phyloP scores from a whole-genome alignment of 2,888 invertebrate species.

The Anorthoa munda region DNA sequence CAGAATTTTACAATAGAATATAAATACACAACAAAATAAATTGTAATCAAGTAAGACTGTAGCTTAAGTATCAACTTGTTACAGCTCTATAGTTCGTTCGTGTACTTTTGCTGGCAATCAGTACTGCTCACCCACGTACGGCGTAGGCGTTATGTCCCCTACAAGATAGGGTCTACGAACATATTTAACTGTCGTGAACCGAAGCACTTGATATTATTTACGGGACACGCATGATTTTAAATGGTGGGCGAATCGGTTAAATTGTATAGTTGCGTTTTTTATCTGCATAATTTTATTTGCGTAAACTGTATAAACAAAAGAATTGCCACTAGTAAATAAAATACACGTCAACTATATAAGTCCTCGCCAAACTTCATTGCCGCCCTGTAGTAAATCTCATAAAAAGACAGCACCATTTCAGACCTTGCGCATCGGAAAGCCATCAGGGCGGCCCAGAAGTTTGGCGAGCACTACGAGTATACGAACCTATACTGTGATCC shows the following conservation, averaged over 20 bases:
- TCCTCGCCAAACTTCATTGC: too few relatives aligned
- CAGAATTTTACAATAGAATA: background rate
- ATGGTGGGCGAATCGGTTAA: constrained; percentile 9
- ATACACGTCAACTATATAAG: too few relatives aligned
- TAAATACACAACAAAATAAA: constrained; percentile 2
- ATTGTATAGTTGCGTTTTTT: constrained; percentile 2
- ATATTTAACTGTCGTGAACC: constrained; percentile 52
- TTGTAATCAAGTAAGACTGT: constrained; percentile 1
- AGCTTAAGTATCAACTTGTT: constrained; percentile 29
- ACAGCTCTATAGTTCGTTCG: constrained; percentile 20
- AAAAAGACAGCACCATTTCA: too few relatives aligned
- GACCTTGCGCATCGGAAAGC: too few relatives aligned
- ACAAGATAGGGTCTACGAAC: constrained; percentile 44
- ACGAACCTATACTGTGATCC: too few relatives aligned
- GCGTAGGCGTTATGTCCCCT: constrained; percentile 54
- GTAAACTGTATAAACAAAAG: background rate
- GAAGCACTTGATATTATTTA: constrained; percentile 53
- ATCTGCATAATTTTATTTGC: constrained; percentile 4
- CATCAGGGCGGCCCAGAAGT: too few relatives aligned
- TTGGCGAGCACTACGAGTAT: too few relatives aligned
- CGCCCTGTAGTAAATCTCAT: too few relatives aligned
- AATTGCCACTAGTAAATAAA: background rate
- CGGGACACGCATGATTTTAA: constrained; percentile 35
- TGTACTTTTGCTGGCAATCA: constrained; percentile 52
- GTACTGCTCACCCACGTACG: constrained; percentile 56